These are phyloP conservation scores for Molorchus minor DNA, from an alignment of 2,888 invertebrate species.

Conservation along the genomic window DNA sequence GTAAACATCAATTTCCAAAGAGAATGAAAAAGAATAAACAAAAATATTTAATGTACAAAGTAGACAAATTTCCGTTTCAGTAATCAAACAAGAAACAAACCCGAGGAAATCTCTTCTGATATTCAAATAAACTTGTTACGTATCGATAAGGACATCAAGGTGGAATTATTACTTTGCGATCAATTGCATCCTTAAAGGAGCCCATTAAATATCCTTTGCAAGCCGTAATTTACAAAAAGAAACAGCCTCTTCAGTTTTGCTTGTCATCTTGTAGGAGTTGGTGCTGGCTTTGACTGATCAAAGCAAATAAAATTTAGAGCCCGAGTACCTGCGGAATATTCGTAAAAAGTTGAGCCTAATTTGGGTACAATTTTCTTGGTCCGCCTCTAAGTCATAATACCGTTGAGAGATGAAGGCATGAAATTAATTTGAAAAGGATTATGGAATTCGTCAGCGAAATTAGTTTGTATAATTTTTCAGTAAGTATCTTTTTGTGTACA, in stretches of 20 bases:
- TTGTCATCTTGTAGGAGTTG: constrained; percentile 11
- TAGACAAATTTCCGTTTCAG: too few species aligned
- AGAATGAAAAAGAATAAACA: too few species aligned
- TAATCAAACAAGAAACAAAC: too few species aligned
- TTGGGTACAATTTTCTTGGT: neutral
- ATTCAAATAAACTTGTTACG: constrained; percentile 10
- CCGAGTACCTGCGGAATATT: neutral
- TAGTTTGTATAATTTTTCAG: too few species aligned
- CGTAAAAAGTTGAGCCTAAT: constrained; percentile 8
- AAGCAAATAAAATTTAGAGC: constrained; percentile 18
- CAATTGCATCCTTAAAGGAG: constrained; percentile 19
- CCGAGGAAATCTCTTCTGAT: neutral
- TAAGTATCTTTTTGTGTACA: too few species aligned
- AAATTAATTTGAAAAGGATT: neutral
- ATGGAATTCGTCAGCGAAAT: too few species aligned
- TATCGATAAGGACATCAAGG: constrained; percentile 10
- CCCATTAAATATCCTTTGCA: constrained; percentile 23
- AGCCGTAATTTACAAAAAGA: constrained; percentile 24
- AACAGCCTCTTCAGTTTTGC: constrained; percentile 7
- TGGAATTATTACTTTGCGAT: constrained; percentile 15
- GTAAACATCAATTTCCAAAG: too few species aligned
- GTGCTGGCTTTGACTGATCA: constrained; percentile 11
- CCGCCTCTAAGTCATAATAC: neutral
- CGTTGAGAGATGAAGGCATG: neutral
- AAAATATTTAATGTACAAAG: too few species aligned